Evolutionary conservation across 2,888 invertebrate species (phyloP), one percentile per base, ranked within the genome.

Genomic region (Bedellia somnulentella): DNA sequence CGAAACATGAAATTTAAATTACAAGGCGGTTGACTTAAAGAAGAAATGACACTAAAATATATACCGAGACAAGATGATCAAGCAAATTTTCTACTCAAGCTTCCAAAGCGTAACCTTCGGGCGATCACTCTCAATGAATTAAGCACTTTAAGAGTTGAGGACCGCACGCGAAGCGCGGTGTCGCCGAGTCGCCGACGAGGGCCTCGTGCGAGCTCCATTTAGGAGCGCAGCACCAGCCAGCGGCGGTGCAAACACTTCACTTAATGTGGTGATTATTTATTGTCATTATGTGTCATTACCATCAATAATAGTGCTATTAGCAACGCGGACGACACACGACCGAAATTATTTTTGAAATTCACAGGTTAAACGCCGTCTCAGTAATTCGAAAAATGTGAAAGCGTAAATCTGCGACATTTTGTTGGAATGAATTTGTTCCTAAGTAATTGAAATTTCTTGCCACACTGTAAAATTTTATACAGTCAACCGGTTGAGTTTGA

Each of bases 221-320:
- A 24, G 15, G 15, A 24, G 22, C 23, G 34, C 30, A 22, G 29
- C 27, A 13, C 8, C 11, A 29, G 34, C 28, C 34, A 22, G 26
- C 13, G 34, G 28, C 27, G 31, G 31, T 15, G 41, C 41, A 38
- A 41, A 44, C 43, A 42, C 42, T 37, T 47, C 49, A 47, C 54
- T 52, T 58, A 62, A 63, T 57, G 50, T 48, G 43, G 46, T 53
- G 55, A 60, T 62, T 64, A 62, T 54, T 52, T 59, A 61, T 62
- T 62, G 57, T 64, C 61, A 70, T 71, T 73, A 70, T 49, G 51
- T 46, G 40, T 52, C 61, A 71, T 71, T 70, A 71, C 56, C 45
- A 48, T 33, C 47, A 51, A 61, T 70, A 70, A 67, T 63, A 59
- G 57, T 57, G 52, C 50, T 34, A 34, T 36, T 36, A 31, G 49